Base-by-base conservation (phyloP, 2,113 vertebrate genomes). In the Passer domesticus region DNA sequence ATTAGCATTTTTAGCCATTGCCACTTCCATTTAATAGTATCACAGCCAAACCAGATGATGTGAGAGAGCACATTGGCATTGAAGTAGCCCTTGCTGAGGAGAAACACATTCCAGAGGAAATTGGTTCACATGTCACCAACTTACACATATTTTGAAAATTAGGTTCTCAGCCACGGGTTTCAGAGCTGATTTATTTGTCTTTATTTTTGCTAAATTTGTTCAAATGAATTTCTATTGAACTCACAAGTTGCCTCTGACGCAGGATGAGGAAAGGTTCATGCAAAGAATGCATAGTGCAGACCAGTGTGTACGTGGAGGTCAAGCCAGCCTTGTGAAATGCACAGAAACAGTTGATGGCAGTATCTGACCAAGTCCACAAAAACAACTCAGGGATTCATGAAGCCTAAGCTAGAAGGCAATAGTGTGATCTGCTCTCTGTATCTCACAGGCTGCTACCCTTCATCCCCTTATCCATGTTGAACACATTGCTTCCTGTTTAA, bases 31-130 rank as follows among this genome's bases (percentile, higher is more conserved):
- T 94, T 86, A 86, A 66, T 66, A 92, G 76, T 78, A 78, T 74
- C 68, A 72, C 88, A 93, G 88, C 88, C 93, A 92, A 93, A 82
- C 15, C 60, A 79, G 87, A 56, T 64, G 73, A 90, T 89, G 73
- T 93, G 93, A 86, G 88, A 83, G 80, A 83, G 62, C 50, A 83
- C 64, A 75, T 2, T 94, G 96, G 92, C 94, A 96, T 68, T 78
- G 86, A 87, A 94, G 87, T 58, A 75, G 76, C 76, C 90, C 90
- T 96, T 87, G 74, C 80, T 93, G 73, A 97, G 85, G 83, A 90
- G 86, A 95, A 81, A 56, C 62, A 79, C 92, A 93, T 96, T 96
- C 95, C 94, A 95, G 80, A 96, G 94, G 95, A 97, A 97, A 96
- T 96, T 96, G 93, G 89, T 93, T 95, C 94, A 90, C 83, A 62